Base-by-base conservation (phyloP, 2,888 invertebrate genomes). In the Stenchaetothrips biformis region DNA sequence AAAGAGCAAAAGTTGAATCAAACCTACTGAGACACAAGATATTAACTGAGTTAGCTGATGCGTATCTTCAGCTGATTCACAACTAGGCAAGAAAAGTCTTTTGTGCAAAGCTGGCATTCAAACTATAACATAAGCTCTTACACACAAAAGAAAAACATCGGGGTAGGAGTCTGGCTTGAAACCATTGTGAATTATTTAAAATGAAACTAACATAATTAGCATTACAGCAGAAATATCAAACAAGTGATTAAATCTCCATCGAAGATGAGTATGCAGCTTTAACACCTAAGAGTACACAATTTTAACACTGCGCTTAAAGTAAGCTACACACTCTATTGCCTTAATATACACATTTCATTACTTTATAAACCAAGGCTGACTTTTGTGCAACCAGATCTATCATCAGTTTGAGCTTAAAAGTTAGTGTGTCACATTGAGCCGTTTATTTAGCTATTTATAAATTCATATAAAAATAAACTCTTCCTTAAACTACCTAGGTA, bases 381-480 rank as follows among this genome's bases (percentile, higher is more conserved):
- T 74, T 13, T 74, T 74, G 25, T 74, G 67, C 9, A 74, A 11
- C 67, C 67, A 21, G 11, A 74, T 74, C 21, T 7, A 74, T 74
- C 67, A 74, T 21, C 25, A 74, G 25, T 74, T 74, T 74, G 67
- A 74, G 67, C 67, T 21, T 21, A 37, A 11, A 0, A 53, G 53
- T 18, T 53, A 53, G 18, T 18, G 18, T 11, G 53, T 53, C 11
- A 37, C 37, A 37, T 74, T 74, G 67, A 74, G 67, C 67, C 25
- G 25, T 74, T 74, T 21, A 6, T 7, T 21, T 25, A 74, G 9
- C 67, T 67, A 67, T 9, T 74, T 25, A 74, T 74, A 74, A 74
- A 74, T 21, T 74, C 67, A 74, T 74, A 74, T 11, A 74, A 74
- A 74, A 74, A 74, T 74, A 74, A 74, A 21, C 67, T 74, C 67